Evolutionary conservation across 2,888 invertebrate species (phyloP), one percentile per base, ranked within the genome.

Genomic region (Alloscopus bannaensis): DNA sequence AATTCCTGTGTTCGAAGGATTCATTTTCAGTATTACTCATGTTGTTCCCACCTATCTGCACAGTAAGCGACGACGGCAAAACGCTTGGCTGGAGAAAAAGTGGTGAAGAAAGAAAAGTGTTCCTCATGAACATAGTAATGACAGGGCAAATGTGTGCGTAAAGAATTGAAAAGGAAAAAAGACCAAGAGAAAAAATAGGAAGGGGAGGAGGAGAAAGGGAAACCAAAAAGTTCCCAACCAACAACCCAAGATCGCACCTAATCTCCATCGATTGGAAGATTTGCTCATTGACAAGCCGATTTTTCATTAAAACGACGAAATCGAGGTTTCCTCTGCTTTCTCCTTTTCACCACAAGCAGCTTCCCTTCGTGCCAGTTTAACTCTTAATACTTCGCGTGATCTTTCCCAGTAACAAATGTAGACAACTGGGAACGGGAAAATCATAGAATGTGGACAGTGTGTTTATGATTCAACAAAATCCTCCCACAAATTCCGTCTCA

Each of bases 291-390:
- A 77, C 64, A 50, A 69, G 60, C 52, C 69, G 72, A 71, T 81
- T 81, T 81, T 81, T 81, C 81, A 81, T 81, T 81, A 81, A 81
- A 81, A 66, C 73, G 60, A 69, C 70, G 40, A 47, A 79, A 62
- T 13, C 62, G 4, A 31, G 8, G n/a, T 36, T 31, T 59, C 18
- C 31, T 59, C 8, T 29, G 29, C n/a, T 69, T 45, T 29, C 57
- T 57, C 31, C 29, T 29, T n/a, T n/a, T 3, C 8, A 8, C 55
- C 20, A 55, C 55, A 55, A 8, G 40, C 8, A 40, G 8, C 40
- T 40, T 40, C 16, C 8, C 16, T 40, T 40, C 40, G 40, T 40
- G 8, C 40, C 8, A 11, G 40, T 40, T 40, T 40, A 40, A n/a
- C n/a, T n/a, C n/a, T n/a, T n/a, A n/a, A n/a, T n/a, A n/a, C n/a